Evolutionary conservation across 2,113 vertebrate species (phyloP).

Genomic region (Egretta garzetta): DNA sequence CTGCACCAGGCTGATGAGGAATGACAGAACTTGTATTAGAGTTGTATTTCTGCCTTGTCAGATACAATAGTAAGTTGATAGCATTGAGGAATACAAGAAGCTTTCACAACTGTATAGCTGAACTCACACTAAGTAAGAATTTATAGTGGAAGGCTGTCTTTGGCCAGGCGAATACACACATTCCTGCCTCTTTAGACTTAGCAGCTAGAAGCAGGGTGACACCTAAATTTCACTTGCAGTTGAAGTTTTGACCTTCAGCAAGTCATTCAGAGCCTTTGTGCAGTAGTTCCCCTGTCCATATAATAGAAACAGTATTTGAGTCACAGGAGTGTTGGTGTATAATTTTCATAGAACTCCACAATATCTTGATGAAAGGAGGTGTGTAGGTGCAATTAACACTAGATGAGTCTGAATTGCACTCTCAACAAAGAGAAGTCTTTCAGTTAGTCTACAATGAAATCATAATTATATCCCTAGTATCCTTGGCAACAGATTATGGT

Average conservation of each 20-base stretch:
- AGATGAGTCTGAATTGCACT: not conserved
- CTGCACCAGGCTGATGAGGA: not conserved
- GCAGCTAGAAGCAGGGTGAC: not conserved
- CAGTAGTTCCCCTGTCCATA: not conserved
- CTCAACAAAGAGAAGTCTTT: conserved; percentile 5
- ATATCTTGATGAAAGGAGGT: not conserved
- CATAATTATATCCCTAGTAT: not conserved
- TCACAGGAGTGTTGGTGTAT: not conserved
- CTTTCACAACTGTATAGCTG: not conserved
- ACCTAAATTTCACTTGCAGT: not conserved
- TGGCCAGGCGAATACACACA: not conserved
- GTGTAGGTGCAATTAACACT: conserved; percentile 21
- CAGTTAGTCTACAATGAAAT: conserved; percentile 3
- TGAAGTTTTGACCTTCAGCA: not conserved
- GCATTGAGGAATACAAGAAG: not conserved
- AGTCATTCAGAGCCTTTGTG: not conserved
- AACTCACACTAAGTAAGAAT: not conserved
- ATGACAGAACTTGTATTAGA: not conserved
- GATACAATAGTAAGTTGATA: not conserved
- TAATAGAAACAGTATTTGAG: not conserved
- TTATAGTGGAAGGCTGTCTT: not conserved
- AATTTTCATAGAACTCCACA: not conserved
- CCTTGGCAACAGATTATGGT: conserved; percentile 14
- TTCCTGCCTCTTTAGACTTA: not conserved
- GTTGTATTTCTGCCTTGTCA: not conserved